Evolutionary conservation across 2,113 vertebrate genomes (phyloP).

Genomic region (Neolamprologus hecqui): DNA sequence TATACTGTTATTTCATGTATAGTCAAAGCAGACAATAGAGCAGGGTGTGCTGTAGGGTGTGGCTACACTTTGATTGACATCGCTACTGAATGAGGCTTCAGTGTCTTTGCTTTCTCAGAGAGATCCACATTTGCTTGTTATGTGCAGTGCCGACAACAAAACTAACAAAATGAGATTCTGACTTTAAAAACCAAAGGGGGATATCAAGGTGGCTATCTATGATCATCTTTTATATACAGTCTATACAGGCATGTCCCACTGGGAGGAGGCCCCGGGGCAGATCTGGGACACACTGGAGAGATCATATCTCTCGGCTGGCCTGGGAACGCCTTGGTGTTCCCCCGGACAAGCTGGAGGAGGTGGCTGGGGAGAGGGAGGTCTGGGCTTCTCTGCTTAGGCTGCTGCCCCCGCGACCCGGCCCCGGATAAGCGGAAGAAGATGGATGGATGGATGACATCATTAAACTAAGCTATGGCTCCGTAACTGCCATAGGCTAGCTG

Average conservation of each 20-base stretch:
- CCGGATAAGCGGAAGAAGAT: not conserved
- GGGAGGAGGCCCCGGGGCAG: not conserved
- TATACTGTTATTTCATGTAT: not conserved
- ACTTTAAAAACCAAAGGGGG: not conserved
- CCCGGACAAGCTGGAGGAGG: not conserved
- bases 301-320: not conserved
- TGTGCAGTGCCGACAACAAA: not conserved
- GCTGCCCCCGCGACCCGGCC: accelerated
- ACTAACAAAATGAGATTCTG: not conserved
- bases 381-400: not conserved
- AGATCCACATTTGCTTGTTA: not conserved
- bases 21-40: not conserved
- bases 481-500: not conserved
- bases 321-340: not conserved
- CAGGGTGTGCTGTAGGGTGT: not conserved
- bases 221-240: not conserved
- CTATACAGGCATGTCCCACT: not conserved
- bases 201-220: not conserved
- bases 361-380: not conserved
- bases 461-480: not conserved
- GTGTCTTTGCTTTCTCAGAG: not conserved
- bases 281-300: not conserved
- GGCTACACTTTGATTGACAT: not conserved
- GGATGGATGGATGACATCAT: not conserved
- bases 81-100: not conserved